Conservation (phyloP, 2,888 invertebrate genomes). For the Dicyrtomina minuta region DNA sequence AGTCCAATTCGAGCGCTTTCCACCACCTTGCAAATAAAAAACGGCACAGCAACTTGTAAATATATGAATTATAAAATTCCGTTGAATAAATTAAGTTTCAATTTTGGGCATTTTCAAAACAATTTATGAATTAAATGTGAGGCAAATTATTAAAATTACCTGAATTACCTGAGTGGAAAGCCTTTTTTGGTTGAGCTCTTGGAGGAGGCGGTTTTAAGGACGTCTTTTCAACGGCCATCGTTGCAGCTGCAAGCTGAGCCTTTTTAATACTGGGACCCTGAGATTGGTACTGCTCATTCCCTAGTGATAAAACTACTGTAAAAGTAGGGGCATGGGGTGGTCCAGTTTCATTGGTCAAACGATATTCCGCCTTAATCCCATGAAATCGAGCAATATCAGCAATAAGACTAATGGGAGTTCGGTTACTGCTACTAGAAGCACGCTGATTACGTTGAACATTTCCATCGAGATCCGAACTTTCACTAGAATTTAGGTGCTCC, state of each 20-base stretch:
- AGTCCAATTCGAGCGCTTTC: conserved; percentile 41
- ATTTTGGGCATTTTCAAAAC: too few relatives aligned
- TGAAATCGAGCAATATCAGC: conserved; percentile 50
- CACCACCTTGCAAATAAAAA: not conserved
- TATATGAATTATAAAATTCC: too few relatives aligned
- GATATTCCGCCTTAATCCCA: conserved; percentile 42
- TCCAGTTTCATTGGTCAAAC: conserved; percentile 65
- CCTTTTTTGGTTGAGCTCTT: conserved; percentile 58
- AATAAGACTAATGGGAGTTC: conserved; percentile 46
- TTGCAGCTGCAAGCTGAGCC: conserved; percentile 95
- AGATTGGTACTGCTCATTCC: conserved; percentile 82
- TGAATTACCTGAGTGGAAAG: conserved; percentile 12
- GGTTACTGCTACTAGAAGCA: not conserved
- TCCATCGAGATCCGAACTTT: not conserved
- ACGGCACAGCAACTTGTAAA: too few relatives aligned
- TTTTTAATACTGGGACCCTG: conserved; percentile 94
- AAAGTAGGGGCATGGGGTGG: conserved; percentile 98
- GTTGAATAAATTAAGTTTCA: too few relatives aligned
- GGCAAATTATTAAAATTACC: not conserved
- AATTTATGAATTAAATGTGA: too few relatives aligned
- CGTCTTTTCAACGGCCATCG: conserved; percentile 72
- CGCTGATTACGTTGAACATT: not conserved
- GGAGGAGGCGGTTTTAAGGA: conserved; percentile 80
- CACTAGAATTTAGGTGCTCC: too few relatives aligned
- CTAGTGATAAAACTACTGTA: conserved; percentile 89